phyloP scores from a whole-genome alignment of 2,888 invertebrate genomes.

The Acronicta aceris region DNA sequence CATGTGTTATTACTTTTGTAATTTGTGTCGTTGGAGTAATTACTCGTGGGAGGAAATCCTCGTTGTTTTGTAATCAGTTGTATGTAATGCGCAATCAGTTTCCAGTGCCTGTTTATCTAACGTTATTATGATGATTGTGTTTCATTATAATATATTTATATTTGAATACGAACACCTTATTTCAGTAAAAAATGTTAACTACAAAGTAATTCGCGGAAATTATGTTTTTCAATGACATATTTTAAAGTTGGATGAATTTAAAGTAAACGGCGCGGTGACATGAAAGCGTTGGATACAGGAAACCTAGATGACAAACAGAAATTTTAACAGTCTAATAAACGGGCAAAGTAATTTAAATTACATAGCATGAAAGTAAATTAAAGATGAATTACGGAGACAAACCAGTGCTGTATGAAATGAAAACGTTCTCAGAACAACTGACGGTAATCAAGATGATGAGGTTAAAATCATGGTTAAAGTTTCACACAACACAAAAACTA shows the following conservation, averaged over 20 bases:
- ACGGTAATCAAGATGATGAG: conserved; percentile 47
- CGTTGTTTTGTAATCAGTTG: conserved; percentile 81
- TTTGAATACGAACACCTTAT: conserved; percentile 63
- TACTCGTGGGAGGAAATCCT: conserved; percentile 82
- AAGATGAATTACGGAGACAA: conserved; percentile 51
- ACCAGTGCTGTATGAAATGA: conserved; percentile 39
- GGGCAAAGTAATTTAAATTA: conserved; percentile 35
- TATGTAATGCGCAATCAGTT: conserved; percentile 76
- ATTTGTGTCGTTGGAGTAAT: conserved; percentile 81
- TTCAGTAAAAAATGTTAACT: conserved; percentile 58
- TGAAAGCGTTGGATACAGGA: conserved; percentile 15
- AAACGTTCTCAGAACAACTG: conserved; percentile 32
- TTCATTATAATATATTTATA: conserved; percentile 84
- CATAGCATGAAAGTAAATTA: conserved; percentile 36
- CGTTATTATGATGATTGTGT: conserved; percentile 79
- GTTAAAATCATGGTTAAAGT: conserved; percentile 47
- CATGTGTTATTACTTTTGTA: conserved; percentile 79
- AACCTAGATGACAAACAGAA: conserved; percentile 6
- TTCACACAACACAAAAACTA: conserved; percentile 53
- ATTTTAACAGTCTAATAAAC: conserved; percentile 39
- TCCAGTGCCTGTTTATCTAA: conserved; percentile 76
- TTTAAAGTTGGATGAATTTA: conserved; percentile 10
- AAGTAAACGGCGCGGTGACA: conserved; percentile 10
- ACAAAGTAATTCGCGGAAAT: conserved; percentile 65
- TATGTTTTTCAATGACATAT: conserved; percentile 45